Conservation (phyloP, 2,888 invertebrate genomes). For the Tipula helvola region DNA sequence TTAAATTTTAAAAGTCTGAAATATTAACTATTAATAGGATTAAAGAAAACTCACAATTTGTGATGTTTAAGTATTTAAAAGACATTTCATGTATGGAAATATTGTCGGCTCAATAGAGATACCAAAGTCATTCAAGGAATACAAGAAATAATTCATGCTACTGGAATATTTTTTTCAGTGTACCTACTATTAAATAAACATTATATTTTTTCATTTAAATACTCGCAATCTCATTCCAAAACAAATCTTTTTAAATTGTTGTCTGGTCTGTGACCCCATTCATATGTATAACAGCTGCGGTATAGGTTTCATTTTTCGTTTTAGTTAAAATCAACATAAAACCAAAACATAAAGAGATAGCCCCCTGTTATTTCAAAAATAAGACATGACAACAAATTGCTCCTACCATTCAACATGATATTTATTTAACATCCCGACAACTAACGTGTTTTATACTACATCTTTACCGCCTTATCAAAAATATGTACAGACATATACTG, state of each 20-base stretch:
- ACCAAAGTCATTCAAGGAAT: too few species aligned
- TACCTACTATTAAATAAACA: too few species aligned
- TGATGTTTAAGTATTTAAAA: too few species aligned
- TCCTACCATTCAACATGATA: neutral
- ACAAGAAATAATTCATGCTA: too few species aligned
- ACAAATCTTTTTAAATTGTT: neutral
- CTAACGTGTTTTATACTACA: neutral
- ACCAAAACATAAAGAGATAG: neutral
- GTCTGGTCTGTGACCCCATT: neutral
- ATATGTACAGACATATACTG: neutral
- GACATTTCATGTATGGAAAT: too few species aligned
- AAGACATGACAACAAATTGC: neutral
- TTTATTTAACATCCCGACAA: neutral
- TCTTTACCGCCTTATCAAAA: neutral
- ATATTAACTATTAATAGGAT: too few species aligned
- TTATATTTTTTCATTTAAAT: too few species aligned
- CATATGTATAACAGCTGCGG: neutral
- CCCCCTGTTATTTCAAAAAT: neutral
- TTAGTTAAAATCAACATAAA: neutral
- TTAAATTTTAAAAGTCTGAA: too few species aligned
- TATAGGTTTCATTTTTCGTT: neutral
- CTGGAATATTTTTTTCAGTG: too few species aligned
- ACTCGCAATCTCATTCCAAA: neutral
- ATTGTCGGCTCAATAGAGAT: too few species aligned
- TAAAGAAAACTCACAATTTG: too few species aligned